Conservation (phyloP, 2,797 vertebrate species). For the Threskiornis aethiopicus region DNA sequence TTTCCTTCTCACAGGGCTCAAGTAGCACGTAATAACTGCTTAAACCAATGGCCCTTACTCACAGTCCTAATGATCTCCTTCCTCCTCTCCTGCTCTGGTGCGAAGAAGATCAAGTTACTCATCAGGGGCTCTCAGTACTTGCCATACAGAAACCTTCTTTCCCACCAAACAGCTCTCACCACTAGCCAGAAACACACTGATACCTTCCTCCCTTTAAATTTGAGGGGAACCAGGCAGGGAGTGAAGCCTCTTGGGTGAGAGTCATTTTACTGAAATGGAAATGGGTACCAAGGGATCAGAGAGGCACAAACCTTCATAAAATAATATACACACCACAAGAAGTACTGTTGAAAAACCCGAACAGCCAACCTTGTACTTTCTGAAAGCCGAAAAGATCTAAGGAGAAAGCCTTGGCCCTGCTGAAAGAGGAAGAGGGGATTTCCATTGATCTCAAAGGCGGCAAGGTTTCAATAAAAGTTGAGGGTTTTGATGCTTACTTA, state of each 20-base stretch:
- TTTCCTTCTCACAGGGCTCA: slow-evolving; percentile 24
- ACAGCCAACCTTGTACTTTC: background rate
- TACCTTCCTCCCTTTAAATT: background rate
- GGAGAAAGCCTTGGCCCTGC: background rate
- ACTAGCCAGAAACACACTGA: background rate
- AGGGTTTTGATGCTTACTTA: background rate
- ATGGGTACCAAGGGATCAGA: background rate
- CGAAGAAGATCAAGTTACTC: background rate
- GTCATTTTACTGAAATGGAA: background rate
- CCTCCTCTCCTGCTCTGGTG: background rate
- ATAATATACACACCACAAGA: background rate
- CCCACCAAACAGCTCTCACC: background rate
- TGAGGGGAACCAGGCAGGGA: background rate
- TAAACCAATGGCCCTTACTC: background rate
- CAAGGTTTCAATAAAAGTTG: background rate
- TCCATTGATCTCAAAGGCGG: background rate
- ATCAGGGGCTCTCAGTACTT: background rate
- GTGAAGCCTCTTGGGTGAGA: background rate
- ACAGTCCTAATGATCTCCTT: background rate
- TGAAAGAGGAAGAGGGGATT: background rate
- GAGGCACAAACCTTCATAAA: background rate
- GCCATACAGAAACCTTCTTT: background rate
- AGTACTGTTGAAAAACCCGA: background rate
- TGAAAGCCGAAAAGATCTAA: background rate
- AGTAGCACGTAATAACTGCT: background rate